These are phyloP conservation scores for Argyresthia goedartella DNA, from an alignment of 2,888 invertebrate genomes.

Conservation along the genomic window DNA sequence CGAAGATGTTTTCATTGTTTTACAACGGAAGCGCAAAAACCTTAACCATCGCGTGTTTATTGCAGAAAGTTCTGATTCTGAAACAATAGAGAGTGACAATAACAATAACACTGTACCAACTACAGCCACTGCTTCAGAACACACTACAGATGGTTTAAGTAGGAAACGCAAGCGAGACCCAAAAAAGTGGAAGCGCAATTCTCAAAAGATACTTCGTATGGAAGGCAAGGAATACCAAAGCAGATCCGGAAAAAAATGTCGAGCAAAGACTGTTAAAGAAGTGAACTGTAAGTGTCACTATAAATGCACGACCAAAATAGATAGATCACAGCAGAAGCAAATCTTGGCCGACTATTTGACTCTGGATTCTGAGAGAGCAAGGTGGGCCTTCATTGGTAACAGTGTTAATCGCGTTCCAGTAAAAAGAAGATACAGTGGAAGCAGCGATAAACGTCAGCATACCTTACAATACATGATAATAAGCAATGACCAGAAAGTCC, in stretches of 20 bases:
- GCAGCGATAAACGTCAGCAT: not conserved
- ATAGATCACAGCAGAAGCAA: not conserved
- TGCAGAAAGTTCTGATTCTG: not conserved
- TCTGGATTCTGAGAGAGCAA: constrained; percentile 3
- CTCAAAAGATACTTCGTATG: not conserved
- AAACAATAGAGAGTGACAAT: not conserved
- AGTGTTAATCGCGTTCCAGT: not conserved
- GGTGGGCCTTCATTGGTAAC: constrained; percentile 2
- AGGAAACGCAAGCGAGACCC: not conserved
- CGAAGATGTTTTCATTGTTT: not conserved
- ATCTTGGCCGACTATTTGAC: not conserved
- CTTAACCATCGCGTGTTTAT: not conserved
- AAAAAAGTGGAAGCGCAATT: not conserved
- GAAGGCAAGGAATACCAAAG: not conserved
- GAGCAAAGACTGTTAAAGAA: not conserved
- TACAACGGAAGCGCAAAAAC: not conserved
- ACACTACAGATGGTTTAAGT: not conserved
- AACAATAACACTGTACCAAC: not conserved
- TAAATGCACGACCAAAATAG: not conserved
- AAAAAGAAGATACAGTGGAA: not conserved
- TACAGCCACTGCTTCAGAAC: not conserved
- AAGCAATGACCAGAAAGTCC: not conserved
- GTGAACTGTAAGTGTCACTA: not conserved
- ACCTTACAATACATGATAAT: not conserved
- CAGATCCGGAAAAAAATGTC: not conserved